Base-by-base conservation (phyloP, 2,888 invertebrate genomes). In the Hololepta plana region DNA sequence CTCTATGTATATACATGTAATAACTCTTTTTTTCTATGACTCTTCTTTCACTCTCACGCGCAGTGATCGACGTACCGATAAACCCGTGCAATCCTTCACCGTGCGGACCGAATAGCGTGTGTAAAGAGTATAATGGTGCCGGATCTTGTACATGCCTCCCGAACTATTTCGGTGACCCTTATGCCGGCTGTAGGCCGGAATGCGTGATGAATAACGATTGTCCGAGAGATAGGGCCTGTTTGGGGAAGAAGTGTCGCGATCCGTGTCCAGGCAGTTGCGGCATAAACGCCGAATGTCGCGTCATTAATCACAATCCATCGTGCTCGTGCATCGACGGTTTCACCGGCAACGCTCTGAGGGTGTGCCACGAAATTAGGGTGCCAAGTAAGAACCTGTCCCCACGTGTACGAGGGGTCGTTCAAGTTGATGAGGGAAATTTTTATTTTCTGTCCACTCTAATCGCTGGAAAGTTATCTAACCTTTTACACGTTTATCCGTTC, bases 261-360 rank as follows among this genome's bases (percentile, higher is more conserved):
- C 80, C 81, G 28, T 81, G 81, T 47, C 68, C 69, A 30, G 77
- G 77, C 35, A 70, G 66, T 33, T 81, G 81, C 51, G 81, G 80
- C 37, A 58, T 73, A 35, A 74, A 76, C 48, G 74, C 80, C 12
- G 72, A 74, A 51, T 81, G 81, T 53, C 62, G 60, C 39, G 73
- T 77, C 28, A 55, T 66, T 36, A 76, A 79, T 53, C 80, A 81
- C 52, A 70, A 72, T 41, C 79, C 80, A 34, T 68, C 71, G 42
- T 81, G 81, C 53, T 62, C 65, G 45, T 82, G 81, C 55, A 61
- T 72, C 32, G 62, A 66, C 42, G 76, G 75, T 47, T 73, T 62
- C 51, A 67, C 62, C 36, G 79, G 79, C 43, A 72, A 77, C 51
- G 69, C 79, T 42, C 62, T 74, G 45, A 59, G 64, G 50, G 62